phyloP scores from a whole-genome alignment of 2,113 vertebrate species.

The Sander vitreus region DNA sequence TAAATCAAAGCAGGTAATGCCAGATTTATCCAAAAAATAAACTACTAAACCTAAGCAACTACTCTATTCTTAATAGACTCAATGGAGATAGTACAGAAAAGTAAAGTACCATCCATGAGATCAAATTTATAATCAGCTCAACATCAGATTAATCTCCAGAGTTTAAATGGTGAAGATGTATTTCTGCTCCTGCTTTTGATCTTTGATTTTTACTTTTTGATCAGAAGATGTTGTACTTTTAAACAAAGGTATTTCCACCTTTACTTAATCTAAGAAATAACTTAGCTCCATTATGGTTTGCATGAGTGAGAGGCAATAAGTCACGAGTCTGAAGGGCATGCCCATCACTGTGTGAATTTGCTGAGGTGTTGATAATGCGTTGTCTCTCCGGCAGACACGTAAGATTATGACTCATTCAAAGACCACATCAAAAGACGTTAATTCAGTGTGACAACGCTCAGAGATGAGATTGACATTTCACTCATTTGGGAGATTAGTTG shows the following conservation, averaged over 20 bases:
- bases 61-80: not conserved
- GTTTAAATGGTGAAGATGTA: not conserved
- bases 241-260: not conserved
- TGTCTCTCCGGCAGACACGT: constrained; percentile 59
- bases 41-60: not conserved
- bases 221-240: not conserved
- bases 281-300: constrained; percentile 18
- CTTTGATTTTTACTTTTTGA: not conserved
- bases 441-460: constrained; percentile 57
- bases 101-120: not conserved
- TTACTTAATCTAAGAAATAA: not conserved
- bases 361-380: constrained; percentile 65
- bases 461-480: constrained; percentile 63
- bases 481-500: constrained; percentile 75
- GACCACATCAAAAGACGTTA: constrained; percentile 67
- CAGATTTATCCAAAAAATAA: not conserved
- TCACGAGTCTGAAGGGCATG: constrained; percentile 52
- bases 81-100: constrained; percentile 3
- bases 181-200: not conserved
- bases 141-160: not conserved
- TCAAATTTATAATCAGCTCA: not conserved
- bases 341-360: constrained; percentile 66
- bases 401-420: constrained; percentile 71
- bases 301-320: constrained; percentile 48
- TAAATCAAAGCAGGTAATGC: not conserved